These are phyloP conservation scores for Pseudomugil gertrudae DNA, from an alignment of 2,797 vertebrate genomes.

Conservation along the genomic window DNA sequence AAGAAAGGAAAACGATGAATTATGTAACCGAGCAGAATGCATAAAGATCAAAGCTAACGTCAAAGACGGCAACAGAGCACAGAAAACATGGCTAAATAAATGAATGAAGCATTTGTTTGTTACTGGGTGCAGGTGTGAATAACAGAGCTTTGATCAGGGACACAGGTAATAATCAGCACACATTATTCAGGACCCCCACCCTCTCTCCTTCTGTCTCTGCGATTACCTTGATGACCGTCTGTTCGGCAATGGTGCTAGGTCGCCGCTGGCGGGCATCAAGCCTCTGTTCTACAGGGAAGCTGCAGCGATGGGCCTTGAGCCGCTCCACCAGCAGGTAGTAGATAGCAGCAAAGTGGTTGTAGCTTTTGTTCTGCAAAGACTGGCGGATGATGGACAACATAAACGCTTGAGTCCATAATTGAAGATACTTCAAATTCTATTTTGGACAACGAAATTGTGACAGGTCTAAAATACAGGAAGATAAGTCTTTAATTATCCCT, in stretches of 20 bases:
- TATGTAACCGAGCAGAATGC: conserved; percentile 40
- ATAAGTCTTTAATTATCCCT: conserved; percentile 32
- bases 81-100: conserved; percentile 49
- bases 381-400: conserved; percentile 62
- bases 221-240: conserved; percentile 94
- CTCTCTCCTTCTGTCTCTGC: not conserved
- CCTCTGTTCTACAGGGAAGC: conserved; percentile 95
- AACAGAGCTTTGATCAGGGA: conserved; percentile 69
- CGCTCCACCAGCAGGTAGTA: conserved; percentile 97
- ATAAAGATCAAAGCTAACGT: conserved; percentile 57
- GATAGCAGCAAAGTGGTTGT: conserved; percentile 99
- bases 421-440: conserved; percentile 16
- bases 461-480: conserved; percentile 24
- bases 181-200: conserved; percentile 44
- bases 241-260: conserved; percentile 94
- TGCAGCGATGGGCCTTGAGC: conserved; percentile 95
- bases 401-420: conserved; percentile 1
- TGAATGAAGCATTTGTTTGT: conserved; percentile 43
- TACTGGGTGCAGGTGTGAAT: conserved; percentile 67
- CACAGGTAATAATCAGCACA: conserved; percentile 38
- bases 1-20: conserved; percentile 54
- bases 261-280: conserved; percentile 93
- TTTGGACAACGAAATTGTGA: conserved; percentile 18
- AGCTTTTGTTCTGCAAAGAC: conserved; percentile 99
- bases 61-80: conserved; percentile 25